Base-by-base conservation (phyloP, 2,888 invertebrate species). In the Timandra comae region DNA sequence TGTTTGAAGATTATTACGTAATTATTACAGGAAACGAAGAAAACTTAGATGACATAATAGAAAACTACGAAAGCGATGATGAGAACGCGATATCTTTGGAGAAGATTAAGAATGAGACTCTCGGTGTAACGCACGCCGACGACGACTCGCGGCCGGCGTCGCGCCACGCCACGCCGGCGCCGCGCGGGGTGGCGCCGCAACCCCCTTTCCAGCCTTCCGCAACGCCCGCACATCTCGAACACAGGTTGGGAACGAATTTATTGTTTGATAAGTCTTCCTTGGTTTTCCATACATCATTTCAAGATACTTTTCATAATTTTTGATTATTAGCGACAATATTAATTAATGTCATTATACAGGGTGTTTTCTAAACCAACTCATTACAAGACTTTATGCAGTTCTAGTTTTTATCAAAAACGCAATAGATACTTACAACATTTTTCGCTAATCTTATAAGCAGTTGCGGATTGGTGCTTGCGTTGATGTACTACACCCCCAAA, bases 131-230 rank as follows among this genome's bases (percentile, higher is more conserved):
- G 0, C 30, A 32, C 2, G 64, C 53, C 0, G 55, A 43, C 0
- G 71, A 62, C 1, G 72, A 68, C 1, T 74, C 75, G 0, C 46
- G 78, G 25, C 75, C 73, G 7, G 65, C 36, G 26, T 74, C 76
- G 2, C 43, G 69, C 1, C 61, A 46, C 2, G 36, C 43, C 2
- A 43, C 52, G 5, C 49, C 49, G 0, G 71, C 80, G 4, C 82
- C 87, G 0, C 69, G 80, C 41, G 67, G 62, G 0, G 74, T 88
- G 22, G 88, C 90, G 11, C 77, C 91, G 5, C 98, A 98, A 72
- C 69, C 88, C n/a, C 87, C 95, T 0, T 98, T 99, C 71, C 97
- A 98, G 77, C 94, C 98, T 0, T 91, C 95, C 0, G 91, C 97
- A 2, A 94, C 97, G 0, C 98, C 98, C 2, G 70, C 75, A 11